These are phyloP conservation scores for Elephas maximus DNA, from an alignment of 2,113 vertebrate species.

Conservation along the genomic window DNA sequence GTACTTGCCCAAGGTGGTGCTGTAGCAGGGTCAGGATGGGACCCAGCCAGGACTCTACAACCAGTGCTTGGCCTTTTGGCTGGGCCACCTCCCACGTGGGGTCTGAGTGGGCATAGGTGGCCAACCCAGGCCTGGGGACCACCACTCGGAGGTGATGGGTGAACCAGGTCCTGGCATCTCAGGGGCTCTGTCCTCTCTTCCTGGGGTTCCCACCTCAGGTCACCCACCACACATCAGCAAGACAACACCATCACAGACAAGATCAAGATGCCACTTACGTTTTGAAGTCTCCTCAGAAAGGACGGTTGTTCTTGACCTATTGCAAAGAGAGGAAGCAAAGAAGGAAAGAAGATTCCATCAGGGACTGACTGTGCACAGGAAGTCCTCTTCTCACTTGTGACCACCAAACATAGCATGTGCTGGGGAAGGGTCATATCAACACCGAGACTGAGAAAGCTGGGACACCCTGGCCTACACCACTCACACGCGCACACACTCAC, in stretches of 20 bases:
- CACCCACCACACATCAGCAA: background rate
- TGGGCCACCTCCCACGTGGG: background rate
- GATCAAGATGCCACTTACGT: constrained; percentile 86
- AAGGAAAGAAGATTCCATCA: constrained; percentile 43
- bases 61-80: background rate
- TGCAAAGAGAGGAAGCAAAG: background rate
- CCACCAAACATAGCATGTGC: background rate
- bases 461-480: background rate
- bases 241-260: rapidly evolving
- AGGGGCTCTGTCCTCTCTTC: background rate
- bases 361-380: background rate
- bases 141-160: background rate
- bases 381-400: background rate
- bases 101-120: background rate
- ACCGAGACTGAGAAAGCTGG: rapidly evolving
- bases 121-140: background rate
- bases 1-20: background rate
- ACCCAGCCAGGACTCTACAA: background rate
- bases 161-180: background rate
- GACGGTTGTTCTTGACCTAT: constrained; percentile 85
- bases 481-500: background rate
- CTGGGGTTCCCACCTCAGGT: rapidly evolving
- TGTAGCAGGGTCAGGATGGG: background rate
- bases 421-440: background rate
- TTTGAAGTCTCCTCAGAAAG: constrained; percentile 85